Base-by-base conservation (phyloP, 2,113 vertebrate species). In the Orthonyx spaldingii region DNA sequence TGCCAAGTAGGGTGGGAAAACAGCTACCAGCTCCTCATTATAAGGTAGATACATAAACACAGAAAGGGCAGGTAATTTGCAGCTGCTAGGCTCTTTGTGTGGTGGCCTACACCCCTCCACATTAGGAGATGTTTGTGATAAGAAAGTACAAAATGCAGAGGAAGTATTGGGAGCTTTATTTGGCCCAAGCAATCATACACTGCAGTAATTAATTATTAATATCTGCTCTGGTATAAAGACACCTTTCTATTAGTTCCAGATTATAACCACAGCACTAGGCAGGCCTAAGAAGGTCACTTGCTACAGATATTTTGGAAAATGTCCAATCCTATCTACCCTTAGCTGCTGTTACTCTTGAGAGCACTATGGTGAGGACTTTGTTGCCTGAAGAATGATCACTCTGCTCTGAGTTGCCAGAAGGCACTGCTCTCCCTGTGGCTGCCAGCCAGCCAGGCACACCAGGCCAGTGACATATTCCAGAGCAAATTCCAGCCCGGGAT, bases 321-420 rank as follows among this genome's bases (percentile, higher is more conserved):
- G 12, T 30, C 69, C 72, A 82, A 0, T 22, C 69, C 32, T 79
- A n/a, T 20, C 49, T 49, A 10, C 35, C 52, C 18, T 28, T 6
- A 66, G 52, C 50, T 77, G 39, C 50, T 42, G 26, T 26, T 42
- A 6, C 66, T 30, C 35, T 61, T 3, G 3, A 0, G 3, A 55
- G 23, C 17, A 13, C 35, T 18, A 0, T 0, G 2, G 10, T 21
- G 21, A 72, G 82, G 8, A 17, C 20, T 52, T 47, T 9, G 30
- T 10, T 75, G 52, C 89, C 47, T 21, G n/a, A 16, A 53, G 89
- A 4, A 1, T 0, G 1, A 44, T 55, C 50, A 0, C 32, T 13
- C 8, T 0, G 3, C 65, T 32, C 60, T 10, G 39, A 32, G 66
- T 0, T 72, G 61, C 78, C 75, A 46, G 46, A 10, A 91, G 47